These are phyloP conservation scores for Salvelinus alpinus DNA, from an alignment of 2,113 vertebrate genomes.

Conservation along the genomic window DNA sequence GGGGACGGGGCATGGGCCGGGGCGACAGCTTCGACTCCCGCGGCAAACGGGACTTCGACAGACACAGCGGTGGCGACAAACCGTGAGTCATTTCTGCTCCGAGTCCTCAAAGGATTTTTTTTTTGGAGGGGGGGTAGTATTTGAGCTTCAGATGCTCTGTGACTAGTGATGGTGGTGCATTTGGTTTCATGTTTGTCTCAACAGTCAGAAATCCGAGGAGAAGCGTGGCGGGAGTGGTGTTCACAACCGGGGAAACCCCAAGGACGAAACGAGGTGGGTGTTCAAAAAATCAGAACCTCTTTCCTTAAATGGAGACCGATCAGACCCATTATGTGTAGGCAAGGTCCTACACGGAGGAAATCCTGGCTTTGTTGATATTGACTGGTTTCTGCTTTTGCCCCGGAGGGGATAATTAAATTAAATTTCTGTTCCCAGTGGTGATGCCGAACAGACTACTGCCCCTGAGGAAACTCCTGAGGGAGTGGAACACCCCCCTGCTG, in stretches of 20 bases:
- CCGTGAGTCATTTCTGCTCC: constrained; percentile 80
- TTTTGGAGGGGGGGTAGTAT: background rate
- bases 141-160: background rate
- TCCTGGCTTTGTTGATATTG: background rate
- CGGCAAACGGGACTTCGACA: constrained; percentile 96
- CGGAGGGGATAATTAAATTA: too few species aligned
- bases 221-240: constrained; percentile 92
- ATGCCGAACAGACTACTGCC: constrained; percentile 89
- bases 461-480: constrained; percentile 91
- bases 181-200: constrained; percentile 71
- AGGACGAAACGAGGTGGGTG: constrained; percentile 91
- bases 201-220: constrained; percentile 93
- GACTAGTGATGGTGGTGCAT: too few species aligned
- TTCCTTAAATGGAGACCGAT: too few species aligned
- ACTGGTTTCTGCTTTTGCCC: constrained; percentile 25
- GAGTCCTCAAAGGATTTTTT: background rate
- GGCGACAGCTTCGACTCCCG: constrained; percentile 95
- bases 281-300: background rate
- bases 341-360: background rate
- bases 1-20: constrained; percentile 92
- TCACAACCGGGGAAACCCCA: constrained; percentile 98
- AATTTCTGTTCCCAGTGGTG: constrained; percentile 79
- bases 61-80: constrained; percentile 95
- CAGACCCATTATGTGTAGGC: too few species aligned
- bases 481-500: constrained; percentile 89